Base-by-base conservation (phyloP, 2,113 vertebrate species). In the Channa argus region DNA sequence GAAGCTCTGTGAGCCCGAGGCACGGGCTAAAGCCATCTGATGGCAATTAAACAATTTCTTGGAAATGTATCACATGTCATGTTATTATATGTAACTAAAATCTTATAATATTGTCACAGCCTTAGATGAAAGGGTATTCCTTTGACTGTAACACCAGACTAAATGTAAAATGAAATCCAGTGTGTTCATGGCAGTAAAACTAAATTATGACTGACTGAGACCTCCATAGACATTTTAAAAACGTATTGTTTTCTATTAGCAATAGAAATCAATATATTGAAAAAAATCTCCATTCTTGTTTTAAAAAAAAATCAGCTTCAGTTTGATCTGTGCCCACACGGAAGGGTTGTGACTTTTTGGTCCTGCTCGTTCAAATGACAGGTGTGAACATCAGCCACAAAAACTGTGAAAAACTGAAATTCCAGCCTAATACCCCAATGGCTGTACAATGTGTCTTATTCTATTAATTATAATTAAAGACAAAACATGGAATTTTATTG, bases 311-410 rank as follows among this genome's bases (percentile, higher is more conserved):
- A 61, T 24, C 45, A 64, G 71, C 45, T 76, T 52, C 24, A 10
- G 65, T 80, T 65, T 37, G 15, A 71, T 13, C 2, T 43, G 14
- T 63, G 50, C 56, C n/a, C 43, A 5, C 51, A 33, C n/a, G 12
- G 24, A 54, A 15, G 46, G 71, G 44, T 83, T 87, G 34, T 61
- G 54, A 76, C 14, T 50, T 50, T 10, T 77, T 58, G 66, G 64
- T 54, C 70, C 80, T 66, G 71, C 59, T 59, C 45, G 58, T 74
- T 74, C 7, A 80, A 62, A 70, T 80, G 80, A 78, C 75, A 59
- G 64, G 71, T 63, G 67, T 83, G 75, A 60, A 64, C 82, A 77
- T 84, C 61, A 43, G 45, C 82, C 78, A 56, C 73, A 75, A 56
- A 60, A 15, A 47, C 15, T 82, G 66, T 77, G 56, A 61, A 58